Base-by-base conservation (phyloP, 1,140 invertebrate genomes). In the Pomphorhynchus laevis region DNA sequence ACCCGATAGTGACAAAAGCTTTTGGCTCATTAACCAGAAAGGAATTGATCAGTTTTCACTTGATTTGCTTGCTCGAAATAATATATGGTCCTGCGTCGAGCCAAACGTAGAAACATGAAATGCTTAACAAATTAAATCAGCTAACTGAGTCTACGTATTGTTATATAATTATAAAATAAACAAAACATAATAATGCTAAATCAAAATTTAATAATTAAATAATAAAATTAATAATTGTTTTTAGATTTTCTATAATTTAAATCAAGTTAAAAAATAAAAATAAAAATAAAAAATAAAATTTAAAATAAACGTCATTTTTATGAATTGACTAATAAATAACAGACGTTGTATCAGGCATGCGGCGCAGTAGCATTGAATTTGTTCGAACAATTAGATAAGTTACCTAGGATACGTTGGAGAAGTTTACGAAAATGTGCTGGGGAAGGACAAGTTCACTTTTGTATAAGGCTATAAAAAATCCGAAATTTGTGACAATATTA, bases 51-150 rank as follows among this genome's bases (percentile, higher is more conserved):
- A 89, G 11, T 67, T 80, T 49, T 89, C 82, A 11, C 59, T 98
- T 38, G 86, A 98, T 54, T 67, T 80, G 54, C 56, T 99, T 25
- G 84, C 86, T 4, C 80, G 80, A 49, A 79, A 89, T 61, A 79
- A 64, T 8, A 98, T 98, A 65, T 95, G 36, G 86, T 69, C 12
- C 60, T 98, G 18, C 68, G 89, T 47, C 65, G 89, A 46, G 86
- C 89, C 14, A 98, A 98, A 57, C 65, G 86, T 29, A 69, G 89
- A 43, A 98, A 98, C 54, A 98, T 98, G 89, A 89, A 98, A 59
- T 69, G 63, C 53, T 58, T 98, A 21, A 64, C 72, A 8, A 60
- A n/a, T n/a, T n/a, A n/a, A n/a, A n/a, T n/a, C n/a, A n/a, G n/a
- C n/a, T n/a, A n/a, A n/a, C n/a, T n/a, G n/a, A n/a, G n/a, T n/a